Conservation (phyloP, 2,888 invertebrate species). For the Gryllus longicercus region DNA sequence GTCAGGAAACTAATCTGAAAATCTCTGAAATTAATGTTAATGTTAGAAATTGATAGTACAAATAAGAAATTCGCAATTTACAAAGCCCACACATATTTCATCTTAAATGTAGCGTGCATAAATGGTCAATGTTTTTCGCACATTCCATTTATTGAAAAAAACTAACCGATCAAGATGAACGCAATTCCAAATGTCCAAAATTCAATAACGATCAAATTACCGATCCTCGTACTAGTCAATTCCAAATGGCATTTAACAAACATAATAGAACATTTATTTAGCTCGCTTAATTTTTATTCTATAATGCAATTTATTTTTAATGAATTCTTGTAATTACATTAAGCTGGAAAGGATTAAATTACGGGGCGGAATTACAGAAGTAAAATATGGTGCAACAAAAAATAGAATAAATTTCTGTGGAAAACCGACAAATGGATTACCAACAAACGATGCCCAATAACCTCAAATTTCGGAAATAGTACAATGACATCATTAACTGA, state of each 20-base stretch:
- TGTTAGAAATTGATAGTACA: no score
- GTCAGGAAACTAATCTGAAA: no score
- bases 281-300: neutral
- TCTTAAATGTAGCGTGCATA: no score
- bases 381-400: neutral
- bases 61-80: no score
- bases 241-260: neutral
- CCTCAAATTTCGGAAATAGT: no score
- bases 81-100: no score
- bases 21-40: no score
- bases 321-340: constrained; percentile 11
- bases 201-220: neutral
- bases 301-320: neutral
- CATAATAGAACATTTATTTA: constrained; percentile 11
- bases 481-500: no score
- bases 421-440: neutral
- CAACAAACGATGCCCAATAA: neutral
- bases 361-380: neutral
- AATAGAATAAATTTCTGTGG: neutral
- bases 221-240: neutral
- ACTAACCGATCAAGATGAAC: neutral
- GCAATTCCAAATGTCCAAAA: neutral
- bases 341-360: neutral
- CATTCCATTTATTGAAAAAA: neutral
- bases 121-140: no score